These are phyloP conservation scores for Actinostola sp. DNA, from an alignment of 92 coral and sea anemone genomes.

Conservation along the genomic window DNA sequence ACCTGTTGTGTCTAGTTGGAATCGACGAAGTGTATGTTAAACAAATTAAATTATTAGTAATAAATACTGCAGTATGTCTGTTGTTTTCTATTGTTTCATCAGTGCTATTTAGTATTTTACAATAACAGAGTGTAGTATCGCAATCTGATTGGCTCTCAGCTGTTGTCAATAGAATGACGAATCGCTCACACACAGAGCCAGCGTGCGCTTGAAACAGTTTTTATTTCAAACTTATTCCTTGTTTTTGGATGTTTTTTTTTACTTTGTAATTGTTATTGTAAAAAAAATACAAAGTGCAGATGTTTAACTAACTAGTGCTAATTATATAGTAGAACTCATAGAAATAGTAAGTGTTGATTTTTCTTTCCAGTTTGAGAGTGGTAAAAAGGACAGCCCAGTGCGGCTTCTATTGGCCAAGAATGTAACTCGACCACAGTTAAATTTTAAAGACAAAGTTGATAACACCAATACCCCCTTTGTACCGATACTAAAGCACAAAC, in stretches of 20 bases:
- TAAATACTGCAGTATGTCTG: background rate
- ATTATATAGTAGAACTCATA: background rate
- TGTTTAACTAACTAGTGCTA: too few relatives aligned
- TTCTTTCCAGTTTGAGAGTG: constrained; percentile 26
- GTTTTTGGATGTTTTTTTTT: too few relatives aligned
- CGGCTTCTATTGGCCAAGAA: constrained; percentile 95
- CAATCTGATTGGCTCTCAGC: too few relatives aligned
- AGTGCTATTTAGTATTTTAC: background rate
- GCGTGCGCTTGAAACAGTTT: too few relatives aligned
- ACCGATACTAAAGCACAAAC: constrained; percentile 84
- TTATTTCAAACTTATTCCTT: too few relatives aligned
- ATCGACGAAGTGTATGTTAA: constrained; percentile 52
- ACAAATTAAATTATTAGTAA: background rate
- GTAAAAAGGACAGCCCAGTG: constrained; percentile 64
- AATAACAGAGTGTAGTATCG: too few relatives aligned
- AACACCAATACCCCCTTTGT: constrained; percentile 90
- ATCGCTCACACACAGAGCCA: too few relatives aligned
- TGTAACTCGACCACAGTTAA: constrained; percentile 90
- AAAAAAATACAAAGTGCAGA: too few relatives aligned
- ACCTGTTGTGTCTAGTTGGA: constrained; percentile 97
- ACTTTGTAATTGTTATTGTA: too few relatives aligned
- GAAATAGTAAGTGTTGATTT: background rate
- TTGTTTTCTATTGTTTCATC: too few relatives aligned
- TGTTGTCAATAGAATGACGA: too few relatives aligned
- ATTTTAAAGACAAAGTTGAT: constrained; percentile 85